Evolutionary conservation across 2,113 vertebrate genomes (phyloP).

Genomic region (Ceyx cyanopectus): DNA sequence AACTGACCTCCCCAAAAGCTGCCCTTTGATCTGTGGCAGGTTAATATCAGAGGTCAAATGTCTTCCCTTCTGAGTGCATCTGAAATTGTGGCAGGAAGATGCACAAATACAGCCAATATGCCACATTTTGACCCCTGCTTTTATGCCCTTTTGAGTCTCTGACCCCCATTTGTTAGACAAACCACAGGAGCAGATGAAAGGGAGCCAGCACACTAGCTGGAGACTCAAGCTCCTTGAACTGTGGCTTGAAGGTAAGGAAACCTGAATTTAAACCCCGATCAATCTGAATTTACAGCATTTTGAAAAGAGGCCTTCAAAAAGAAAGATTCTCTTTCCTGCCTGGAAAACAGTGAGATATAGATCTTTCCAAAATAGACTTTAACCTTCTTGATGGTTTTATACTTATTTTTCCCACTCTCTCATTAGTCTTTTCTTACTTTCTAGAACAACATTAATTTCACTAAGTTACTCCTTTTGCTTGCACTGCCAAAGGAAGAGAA

Average conservation of each 20-base stretch:
- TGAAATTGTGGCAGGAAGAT: background rate
- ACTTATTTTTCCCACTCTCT: background rate
- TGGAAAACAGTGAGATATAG: background rate
- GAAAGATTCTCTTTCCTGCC: background rate
- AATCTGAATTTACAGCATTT: background rate
- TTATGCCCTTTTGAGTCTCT: background rate
- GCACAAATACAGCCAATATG: background rate
- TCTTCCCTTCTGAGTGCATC: background rate
- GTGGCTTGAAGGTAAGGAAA: background rate
- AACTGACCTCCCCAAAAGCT: background rate
- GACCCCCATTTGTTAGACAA: background rate
- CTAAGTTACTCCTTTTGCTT: background rate
- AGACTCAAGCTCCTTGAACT: background rate
- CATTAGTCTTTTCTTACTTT: background rate
- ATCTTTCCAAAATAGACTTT: background rate
- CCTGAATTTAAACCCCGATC: background rate
- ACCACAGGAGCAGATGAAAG: background rate
- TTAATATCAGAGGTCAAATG: background rate
- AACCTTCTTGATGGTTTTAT: background rate
- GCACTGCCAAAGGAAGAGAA: background rate
- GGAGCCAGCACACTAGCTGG: background rate
- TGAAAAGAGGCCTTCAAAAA: conserved; percentile 46
- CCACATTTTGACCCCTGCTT: background rate
- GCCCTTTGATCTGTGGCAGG: conserved; percentile 23
- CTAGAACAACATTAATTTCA: background rate